Evolutionary conservation across 2,797 vertebrate species (phyloP).

Genomic region (Glossophaga mutica): DNA sequence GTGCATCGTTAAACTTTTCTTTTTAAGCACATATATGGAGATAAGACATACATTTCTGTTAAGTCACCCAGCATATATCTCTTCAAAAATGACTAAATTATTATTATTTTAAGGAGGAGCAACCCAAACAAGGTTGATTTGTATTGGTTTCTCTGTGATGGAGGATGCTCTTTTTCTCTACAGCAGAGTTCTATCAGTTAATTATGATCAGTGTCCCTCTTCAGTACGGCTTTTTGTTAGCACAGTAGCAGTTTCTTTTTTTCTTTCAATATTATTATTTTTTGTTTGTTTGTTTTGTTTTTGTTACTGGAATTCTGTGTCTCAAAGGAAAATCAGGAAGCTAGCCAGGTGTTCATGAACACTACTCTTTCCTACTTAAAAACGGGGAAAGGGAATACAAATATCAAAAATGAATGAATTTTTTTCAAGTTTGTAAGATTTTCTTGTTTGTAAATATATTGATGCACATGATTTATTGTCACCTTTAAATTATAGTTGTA

Average conservation of each 20-base stretch:
- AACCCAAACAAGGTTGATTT: neutral
- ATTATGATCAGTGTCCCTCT: neutral
- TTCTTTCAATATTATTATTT: neutral
- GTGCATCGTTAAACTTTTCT: neutral
- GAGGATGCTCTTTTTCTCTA: neutral
- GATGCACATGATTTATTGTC: neutral
- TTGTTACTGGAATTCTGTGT: neutral
- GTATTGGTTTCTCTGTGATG: neutral
- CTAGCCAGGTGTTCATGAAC: neutral
- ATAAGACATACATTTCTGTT: neutral
- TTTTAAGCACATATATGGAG: neutral
- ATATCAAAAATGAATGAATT: neutral
- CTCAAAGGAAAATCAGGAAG: neutral
- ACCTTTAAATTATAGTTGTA: neutral
- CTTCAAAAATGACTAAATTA: neutral
- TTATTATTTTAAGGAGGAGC: neutral
- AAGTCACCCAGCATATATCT: neutral
- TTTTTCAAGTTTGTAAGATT: neutral
- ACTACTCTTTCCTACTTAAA: neutral
- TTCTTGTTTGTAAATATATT: neutral
- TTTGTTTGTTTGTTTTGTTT: neutral
- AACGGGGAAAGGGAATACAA: neutral
- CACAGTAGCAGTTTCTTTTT: neutral
- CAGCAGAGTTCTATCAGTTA: slow-evolving; percentile 35
- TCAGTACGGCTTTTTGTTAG: neutral